Percentiles rank a stretch among this genome's conserved stretches.
Conservation (phyloP, 1,140 invertebrate genomes). For the Sycophaga agraensis region DNA sequence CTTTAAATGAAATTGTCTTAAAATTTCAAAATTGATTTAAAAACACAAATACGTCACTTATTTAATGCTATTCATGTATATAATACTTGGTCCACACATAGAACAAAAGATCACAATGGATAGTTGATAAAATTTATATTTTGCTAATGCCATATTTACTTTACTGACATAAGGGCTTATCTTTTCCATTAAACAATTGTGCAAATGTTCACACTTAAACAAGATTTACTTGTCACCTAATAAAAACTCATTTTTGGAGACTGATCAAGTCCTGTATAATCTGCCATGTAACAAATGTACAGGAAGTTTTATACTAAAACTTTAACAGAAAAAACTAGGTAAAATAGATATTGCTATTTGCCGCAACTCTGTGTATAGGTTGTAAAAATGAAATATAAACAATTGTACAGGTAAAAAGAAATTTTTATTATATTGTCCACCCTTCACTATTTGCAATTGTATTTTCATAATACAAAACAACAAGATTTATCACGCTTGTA, state of each 20-base stretch:
- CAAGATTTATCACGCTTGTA: too few species aligned
- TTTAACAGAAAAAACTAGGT: slow-evolving; percentile 35
- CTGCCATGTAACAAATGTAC: slow-evolving; percentile 39
- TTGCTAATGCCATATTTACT: slow-evolving; percentile 27
- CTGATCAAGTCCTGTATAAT: slow-evolving; percentile 34
- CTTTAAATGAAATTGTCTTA: neutral
- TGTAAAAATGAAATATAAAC: slow-evolving; percentile 28
- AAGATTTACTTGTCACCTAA: slow-evolving; percentile 8
- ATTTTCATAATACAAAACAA: too few species aligned
- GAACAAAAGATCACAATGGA: slow-evolving; percentile 18
- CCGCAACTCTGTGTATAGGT: slow-evolving; percentile 22
- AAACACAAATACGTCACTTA: neutral
- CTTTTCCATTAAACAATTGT: slow-evolving; percentile 20
- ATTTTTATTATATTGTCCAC: neutral
- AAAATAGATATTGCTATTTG: slow-evolving; percentile 42
- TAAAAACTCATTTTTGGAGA: slow-evolving; percentile 34
- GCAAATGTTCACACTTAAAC: slow-evolving; percentile 16
- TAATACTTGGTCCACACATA: slow-evolving; percentile 14
- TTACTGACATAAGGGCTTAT: slow-evolving; percentile 28
- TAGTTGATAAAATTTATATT: slow-evolving; percentile 25
- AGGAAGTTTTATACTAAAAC: slow-evolving; percentile 46
- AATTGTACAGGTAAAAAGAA: slow-evolving; percentile 28
- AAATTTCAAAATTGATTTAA: too few species aligned
- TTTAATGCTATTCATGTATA: neutral
- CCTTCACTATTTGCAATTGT: neutral